Conservation (phyloP, 2,888 invertebrate species). For the Gisinianus flammeolus region DNA sequence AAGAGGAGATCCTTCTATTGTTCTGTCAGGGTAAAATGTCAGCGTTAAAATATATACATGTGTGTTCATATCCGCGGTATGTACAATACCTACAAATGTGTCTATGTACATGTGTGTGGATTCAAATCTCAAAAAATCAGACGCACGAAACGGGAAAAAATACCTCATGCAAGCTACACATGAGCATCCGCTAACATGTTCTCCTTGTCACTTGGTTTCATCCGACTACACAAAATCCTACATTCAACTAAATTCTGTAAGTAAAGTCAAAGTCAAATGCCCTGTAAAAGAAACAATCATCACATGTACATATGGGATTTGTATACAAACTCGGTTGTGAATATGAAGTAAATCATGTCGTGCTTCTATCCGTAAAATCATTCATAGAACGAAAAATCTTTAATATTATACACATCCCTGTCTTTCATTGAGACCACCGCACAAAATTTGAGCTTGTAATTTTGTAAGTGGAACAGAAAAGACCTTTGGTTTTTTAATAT, state of each 20-base stretch:
- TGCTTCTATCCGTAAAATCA: too few species aligned
- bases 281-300: neutral
- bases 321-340: too few species aligned
- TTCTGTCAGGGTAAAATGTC: constrained; percentile 50
- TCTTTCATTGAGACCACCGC: too few species aligned
- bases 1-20: constrained; percentile 44
- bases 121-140: constrained; percentile 18
- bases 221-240: neutral
- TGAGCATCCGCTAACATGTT: constrained; percentile 3
- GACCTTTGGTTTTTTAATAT: too few species aligned
- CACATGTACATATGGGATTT: neutral
- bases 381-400: too few species aligned
- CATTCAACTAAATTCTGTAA: neutral
- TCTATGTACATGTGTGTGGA: constrained; percentile 19
- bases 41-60: too few species aligned
- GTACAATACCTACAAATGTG: too few species aligned
- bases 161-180: neutral
- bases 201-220: neutral
- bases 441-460: too few species aligned
- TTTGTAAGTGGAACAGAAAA: too few species aligned
- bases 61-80: neutral
- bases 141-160: constrained; percentile 27
- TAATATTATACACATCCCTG: too few species aligned
- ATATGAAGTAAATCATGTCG: too few species aligned
- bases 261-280: neutral